Evolutionary conservation across 2,113 vertebrate genomes (phyloP).

Genomic region (Microcebus ravelobensis): DNA sequence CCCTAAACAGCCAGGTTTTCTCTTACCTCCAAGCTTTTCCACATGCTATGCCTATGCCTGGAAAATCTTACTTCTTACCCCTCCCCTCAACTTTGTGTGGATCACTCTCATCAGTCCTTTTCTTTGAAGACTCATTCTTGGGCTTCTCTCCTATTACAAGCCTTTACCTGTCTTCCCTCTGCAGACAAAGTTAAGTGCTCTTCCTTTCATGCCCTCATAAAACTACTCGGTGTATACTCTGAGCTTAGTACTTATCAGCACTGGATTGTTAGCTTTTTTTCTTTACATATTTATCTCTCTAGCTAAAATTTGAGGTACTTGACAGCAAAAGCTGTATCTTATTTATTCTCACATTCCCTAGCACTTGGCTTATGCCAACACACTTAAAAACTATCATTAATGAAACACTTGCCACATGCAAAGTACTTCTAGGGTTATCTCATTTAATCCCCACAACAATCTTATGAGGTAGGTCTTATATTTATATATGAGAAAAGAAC

Average conservation of each 20-base stretch:
- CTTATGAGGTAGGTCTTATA: not conserved
- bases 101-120: not conserved
- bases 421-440: not conserved
- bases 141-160: not conserved
- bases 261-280: not conserved
- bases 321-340: not conserved
- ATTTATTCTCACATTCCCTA: not conserved
- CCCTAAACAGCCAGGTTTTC: not conserved
- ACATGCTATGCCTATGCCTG: not conserved
- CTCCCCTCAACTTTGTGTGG: not conserved
- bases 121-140: slow-evolving; percentile 17
- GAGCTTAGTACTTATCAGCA: not conserved
- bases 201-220: not conserved
- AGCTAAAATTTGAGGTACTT: slow-evolving; percentile 4
- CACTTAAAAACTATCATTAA: not conserved
- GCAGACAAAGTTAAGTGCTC: slow-evolving; percentile 6
- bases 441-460: slow-evolving; percentile 14
- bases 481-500: not conserved
- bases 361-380: not conserved
- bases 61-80: not conserved
- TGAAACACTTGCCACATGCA: not conserved
- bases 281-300: not conserved
- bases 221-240: not conserved
- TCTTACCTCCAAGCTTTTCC: slow-evolving; percentile 25
- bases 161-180: not conserved